Evolutionary conservation across 1,140 invertebrate species (phyloP).

Genomic region (Coptotermes formosanus): DNA sequence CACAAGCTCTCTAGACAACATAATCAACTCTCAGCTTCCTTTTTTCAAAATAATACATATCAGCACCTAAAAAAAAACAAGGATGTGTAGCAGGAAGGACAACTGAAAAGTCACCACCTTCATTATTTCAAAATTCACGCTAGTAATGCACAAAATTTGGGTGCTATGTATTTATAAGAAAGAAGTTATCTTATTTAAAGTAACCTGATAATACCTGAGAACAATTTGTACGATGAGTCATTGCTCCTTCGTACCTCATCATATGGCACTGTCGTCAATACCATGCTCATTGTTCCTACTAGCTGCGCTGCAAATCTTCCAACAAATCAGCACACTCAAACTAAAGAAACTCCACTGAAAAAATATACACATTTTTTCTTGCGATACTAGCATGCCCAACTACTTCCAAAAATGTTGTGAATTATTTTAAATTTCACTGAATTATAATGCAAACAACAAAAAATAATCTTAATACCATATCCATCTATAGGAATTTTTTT

Average conservation of each 20-base stretch:
- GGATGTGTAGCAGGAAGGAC: background rate
- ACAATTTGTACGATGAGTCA: conserved; percentile 26
- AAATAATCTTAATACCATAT: conserved; percentile 12
- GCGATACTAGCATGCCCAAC: background rate
- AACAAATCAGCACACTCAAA: background rate
- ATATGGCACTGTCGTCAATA: conserved; percentile 27
- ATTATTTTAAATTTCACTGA: background rate
- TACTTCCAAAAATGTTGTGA: background rate
- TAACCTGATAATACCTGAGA: conserved; percentile 33
- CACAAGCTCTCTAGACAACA: background rate
- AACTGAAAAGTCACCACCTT: conserved; percentile 17
- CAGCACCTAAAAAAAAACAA: conserved; percentile 4
- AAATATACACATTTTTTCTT: background rate
- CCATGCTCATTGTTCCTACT: conserved; percentile 19
- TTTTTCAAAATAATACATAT: conserved; percentile 19
- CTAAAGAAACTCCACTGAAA: conserved; percentile 4
- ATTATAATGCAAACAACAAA: conserved; percentile 19
- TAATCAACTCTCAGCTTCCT: conserved; percentile 17
- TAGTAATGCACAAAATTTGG: conserved; percentile 25
- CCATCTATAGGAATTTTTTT: background rate
- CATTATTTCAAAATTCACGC: background rate
- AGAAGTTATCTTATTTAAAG: conserved; percentile 22
- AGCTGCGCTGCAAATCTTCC: background rate
- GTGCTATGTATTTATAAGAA: conserved; percentile 22
- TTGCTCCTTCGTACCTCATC: conserved; percentile 16